Base-by-base conservation (phyloP, 2,888 invertebrate genomes). In the Drosophila lacicola region DNA sequence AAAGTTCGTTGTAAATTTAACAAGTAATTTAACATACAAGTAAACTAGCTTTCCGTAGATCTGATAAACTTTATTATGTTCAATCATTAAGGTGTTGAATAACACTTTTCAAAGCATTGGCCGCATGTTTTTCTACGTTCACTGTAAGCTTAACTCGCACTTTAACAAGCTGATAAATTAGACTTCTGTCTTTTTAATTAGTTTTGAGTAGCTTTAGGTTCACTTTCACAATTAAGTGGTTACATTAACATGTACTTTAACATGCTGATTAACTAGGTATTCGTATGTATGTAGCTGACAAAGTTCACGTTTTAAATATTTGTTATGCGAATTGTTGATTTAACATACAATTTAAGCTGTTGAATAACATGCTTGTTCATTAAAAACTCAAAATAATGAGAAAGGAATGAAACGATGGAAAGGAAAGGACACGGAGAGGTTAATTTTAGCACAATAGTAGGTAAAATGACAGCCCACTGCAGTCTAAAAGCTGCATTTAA, bases 401-500 rank as follows among this genome's bases (percentile, higher is more conserved):
- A 34, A 34, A 3, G 3, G 11, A 34, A 10, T 10, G 3, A 34
- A 10, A 34, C 34, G 34, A 5, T 25, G 8, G 2, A 25, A 25
- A 25, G 6, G 0, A 25, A 25, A n/a, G n/a, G n/a, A 8, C 8
- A 29, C 0, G 8, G 8, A 8, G 29, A 8, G 8, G 29, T 8
- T 29, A 29, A 14, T 17, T 17, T 14, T 41, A 41, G 10, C 17
- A 19, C 4, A 42, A 13, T 4, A 1, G 2, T 1, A 19, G 5
- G 11, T 13, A 17, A 17, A 9, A 10, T 14, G 0, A 4, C 11
- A 14, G 37, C 8, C 37, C 37, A 36, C 10, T 36, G 50, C n/a
- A 25, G 14, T 37, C 37, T 51, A 17, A 41, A 9, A 41, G 1
- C 17, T 41, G 14, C 33, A 21, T 42, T 68, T 33, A 39, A 37